Conservation (phyloP, 2,113 vertebrate genomes). For the Saiga tatarica region DNA sequence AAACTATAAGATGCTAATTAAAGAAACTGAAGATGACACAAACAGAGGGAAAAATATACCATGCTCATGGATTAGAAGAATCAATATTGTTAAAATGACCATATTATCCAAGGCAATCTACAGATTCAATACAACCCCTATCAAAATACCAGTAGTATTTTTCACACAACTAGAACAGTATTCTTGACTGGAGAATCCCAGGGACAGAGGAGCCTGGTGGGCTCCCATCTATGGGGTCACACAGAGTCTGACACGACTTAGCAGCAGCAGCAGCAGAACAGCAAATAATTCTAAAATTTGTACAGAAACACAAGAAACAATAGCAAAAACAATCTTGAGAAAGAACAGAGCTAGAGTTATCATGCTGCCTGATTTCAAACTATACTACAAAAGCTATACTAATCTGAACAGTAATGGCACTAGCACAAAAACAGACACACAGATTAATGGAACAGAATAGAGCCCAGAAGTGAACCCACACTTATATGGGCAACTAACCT, state of each 20-base stretch:
- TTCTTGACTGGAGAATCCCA: background rate
- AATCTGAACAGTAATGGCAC: background rate
- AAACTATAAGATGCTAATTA: background rate
- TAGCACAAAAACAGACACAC: background rate
- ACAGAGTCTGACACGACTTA: background rate
- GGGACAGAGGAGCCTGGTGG: background rate
- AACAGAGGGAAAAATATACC: background rate
- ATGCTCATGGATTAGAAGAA: background rate
- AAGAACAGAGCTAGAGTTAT: background rate
- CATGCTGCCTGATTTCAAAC: background rate
- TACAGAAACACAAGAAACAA: background rate
- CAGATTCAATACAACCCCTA: background rate
- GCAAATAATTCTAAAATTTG: background rate
- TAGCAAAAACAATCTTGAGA: background rate
- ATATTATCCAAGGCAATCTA: background rate
- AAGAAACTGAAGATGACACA: background rate
- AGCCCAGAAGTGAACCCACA: background rate
- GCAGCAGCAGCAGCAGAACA: background rate
- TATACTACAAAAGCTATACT: background rate
- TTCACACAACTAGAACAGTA: background rate
- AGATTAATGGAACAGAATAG: background rate
- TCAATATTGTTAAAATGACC: background rate
- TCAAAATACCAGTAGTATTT: background rate
- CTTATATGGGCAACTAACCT: background rate
- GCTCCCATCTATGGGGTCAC: accelerated